These are phyloP conservation scores for Artemia franciscana DNA, from an alignment of 1,140 invertebrate genomes.

Conservation along the genomic window DNA sequence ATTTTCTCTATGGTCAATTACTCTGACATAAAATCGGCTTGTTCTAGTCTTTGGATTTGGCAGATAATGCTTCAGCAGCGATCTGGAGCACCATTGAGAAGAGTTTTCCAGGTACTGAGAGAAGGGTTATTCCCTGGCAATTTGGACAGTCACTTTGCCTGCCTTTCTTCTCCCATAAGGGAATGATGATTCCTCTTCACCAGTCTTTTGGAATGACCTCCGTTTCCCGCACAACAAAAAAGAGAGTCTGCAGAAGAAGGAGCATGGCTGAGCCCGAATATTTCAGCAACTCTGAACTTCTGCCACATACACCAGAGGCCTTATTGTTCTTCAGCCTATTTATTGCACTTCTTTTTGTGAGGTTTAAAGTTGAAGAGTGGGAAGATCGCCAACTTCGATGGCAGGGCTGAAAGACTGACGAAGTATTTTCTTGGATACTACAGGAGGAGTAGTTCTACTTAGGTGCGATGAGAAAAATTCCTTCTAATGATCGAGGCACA, in stretches of 20 bases:
- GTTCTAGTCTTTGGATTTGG: neutral
- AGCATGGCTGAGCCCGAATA: too few relatives aligned
- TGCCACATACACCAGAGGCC: too few relatives aligned
- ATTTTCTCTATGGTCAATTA: too few relatives aligned
- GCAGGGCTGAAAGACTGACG: neutral
- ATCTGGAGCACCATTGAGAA: neutral
- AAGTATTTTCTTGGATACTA: too few relatives aligned
- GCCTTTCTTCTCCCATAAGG: too few relatives aligned
- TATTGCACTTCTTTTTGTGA: neutral
- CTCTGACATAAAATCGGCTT: neutral
- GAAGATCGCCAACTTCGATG: neutral
- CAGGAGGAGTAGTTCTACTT: neutral
- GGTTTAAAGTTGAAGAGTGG: neutral
- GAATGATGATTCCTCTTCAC: too few relatives aligned
- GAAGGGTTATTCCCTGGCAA: too few relatives aligned
- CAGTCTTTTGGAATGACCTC: too few relatives aligned
- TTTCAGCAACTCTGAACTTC: too few relatives aligned
- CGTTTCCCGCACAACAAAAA: too few relatives aligned
- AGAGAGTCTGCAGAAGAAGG: too few relatives aligned
- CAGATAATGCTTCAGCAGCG: neutral
- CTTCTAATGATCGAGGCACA: neutral
- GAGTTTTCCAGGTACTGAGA: neutral
- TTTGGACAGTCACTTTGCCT: too few relatives aligned
- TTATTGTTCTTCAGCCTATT: neutral
- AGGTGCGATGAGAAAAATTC: neutral